Conservation (phyloP, 2,113 vertebrate species). For the Peucedramus taeniatus region DNA sequence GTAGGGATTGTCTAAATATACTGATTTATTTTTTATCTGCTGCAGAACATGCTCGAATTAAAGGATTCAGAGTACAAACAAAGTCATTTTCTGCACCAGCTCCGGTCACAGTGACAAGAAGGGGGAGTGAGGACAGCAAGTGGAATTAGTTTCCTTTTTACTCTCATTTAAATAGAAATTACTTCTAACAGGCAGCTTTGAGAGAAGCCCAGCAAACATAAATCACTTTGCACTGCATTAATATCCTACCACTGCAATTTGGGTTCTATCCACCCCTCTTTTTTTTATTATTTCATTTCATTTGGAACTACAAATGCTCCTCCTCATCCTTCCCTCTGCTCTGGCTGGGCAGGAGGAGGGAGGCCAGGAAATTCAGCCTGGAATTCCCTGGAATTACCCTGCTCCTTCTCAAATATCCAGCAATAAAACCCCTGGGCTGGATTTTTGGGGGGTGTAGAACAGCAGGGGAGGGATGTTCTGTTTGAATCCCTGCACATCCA, state of each 20-base stretch:
- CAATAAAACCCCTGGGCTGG: not conserved
- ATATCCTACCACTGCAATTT: not conserved
- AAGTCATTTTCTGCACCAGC: not conserved
- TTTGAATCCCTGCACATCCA: not conserved
- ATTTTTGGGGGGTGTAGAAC: not conserved
- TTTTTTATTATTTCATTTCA: not conserved
- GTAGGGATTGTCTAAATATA: not conserved
- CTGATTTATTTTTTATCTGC: not conserved
- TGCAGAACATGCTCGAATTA: not conserved
- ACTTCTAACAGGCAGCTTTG: slow-evolving; percentile 28
- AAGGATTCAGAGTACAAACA: not conserved
- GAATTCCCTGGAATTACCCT: not conserved
- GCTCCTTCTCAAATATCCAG: not conserved
- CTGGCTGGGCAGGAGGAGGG: not conserved
- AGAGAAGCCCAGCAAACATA: slow-evolving; percentile 11
- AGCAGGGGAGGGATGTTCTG: not conserved
- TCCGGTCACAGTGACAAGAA: not conserved
- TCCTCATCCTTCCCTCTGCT: not conserved
- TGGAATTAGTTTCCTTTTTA: slow-evolving; percentile 33
- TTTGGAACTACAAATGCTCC: not conserved
- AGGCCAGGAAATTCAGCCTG: not conserved
- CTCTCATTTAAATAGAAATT: slow-evolving; percentile 68
- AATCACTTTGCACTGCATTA: slow-evolving; percentile 44
- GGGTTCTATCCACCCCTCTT: not conserved
- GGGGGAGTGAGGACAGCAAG: not conserved